Base-by-base conservation (phyloP, 2,113 vertebrate species). In the Andinoacara biseriatus region DNA sequence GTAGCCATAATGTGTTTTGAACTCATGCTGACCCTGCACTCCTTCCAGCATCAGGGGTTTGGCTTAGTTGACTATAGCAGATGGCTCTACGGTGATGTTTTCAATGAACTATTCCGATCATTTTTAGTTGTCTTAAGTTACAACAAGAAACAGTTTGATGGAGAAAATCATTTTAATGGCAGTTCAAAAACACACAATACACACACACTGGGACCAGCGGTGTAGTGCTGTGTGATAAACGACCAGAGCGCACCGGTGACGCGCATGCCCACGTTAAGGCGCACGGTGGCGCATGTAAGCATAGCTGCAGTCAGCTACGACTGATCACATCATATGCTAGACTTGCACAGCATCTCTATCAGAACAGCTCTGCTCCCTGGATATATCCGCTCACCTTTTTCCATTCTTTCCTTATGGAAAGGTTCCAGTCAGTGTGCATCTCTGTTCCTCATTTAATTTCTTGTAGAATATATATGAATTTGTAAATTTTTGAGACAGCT, bases 11-110 rank as follows among this genome's bases (percentile, higher is more conserved):
- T 82, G 74, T 58, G 84, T 82, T 35, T 80, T 78, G 60, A 76
- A 63, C 31, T 86, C 5, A 26, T 76, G 61, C 20, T 72, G 65
- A n/a, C 26, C 8, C 20, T 72, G 26, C n/a, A 69, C 58, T 59
- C 75, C 84, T 65, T 65, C 77, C n/a, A 80, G 76, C 54, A 82
- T 76, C 82, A 84, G 90, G 93, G 88, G 90, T 78, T 65, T 67
- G 78, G 83, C 67, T 84, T 76, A 43, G 35, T 15, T 43, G 56
- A 26, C n/a, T 56, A 5, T 35, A 0, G 49, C 22, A 43, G 11
- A 58, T 38, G 61, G 35, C 22, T 83, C 80, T 63, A 9, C 33
- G 11, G 8, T 61, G 56, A 26, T 78, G 13, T 85, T 87, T 78
- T 80, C 59, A 90, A 81, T 88, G 81, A 83, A 46, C 2, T 14